Conservation (phyloP, 2,888 invertebrate genomes). For the Hydropsyche betteni region DNA sequence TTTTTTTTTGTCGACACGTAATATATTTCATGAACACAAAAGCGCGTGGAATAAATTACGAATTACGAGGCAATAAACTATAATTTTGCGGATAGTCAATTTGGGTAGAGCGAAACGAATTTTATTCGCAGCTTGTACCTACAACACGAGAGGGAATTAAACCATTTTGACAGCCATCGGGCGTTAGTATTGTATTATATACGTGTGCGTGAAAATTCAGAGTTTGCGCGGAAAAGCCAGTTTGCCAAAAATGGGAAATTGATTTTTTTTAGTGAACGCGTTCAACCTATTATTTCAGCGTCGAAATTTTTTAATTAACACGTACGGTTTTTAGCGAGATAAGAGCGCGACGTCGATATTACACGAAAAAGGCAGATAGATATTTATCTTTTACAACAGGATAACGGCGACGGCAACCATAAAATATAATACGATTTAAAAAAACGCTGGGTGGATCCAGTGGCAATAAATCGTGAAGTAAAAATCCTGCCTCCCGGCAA, state of each 20-base stretch:
- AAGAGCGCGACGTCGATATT: constrained; percentile 20
- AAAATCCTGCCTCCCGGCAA: constrained; percentile 51
- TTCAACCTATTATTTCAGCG: too few relatives aligned
- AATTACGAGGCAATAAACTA: constrained; percentile 42
- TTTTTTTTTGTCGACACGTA: constrained; percentile 36
- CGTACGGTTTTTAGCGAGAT: background rate
- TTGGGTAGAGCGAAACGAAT: constrained; percentile 14
- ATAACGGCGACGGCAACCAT: constrained; percentile 22
- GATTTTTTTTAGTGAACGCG: too few relatives aligned
- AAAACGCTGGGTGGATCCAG: constrained; percentile 27
- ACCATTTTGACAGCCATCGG: background rate
- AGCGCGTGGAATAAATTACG: constrained; percentile 47
- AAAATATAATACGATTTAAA: constrained; percentile 8
- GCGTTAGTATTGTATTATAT: background rate
- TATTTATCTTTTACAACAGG: constrained; percentile 46
- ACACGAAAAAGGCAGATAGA: constrained; percentile 43
- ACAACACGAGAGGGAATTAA: too few relatives aligned
- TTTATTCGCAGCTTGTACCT: too few relatives aligned
- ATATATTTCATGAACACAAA: constrained; percentile 39
- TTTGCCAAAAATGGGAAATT: background rate
- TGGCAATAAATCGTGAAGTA: constrained; percentile 49
- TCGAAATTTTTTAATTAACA: too few relatives aligned
- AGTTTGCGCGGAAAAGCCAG: background rate
- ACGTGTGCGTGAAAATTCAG: background rate
- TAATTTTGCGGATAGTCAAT: constrained; percentile 31